Base-by-base conservation (phyloP, 2,113 vertebrate species). In the Dromiciops gliroides region DNA sequence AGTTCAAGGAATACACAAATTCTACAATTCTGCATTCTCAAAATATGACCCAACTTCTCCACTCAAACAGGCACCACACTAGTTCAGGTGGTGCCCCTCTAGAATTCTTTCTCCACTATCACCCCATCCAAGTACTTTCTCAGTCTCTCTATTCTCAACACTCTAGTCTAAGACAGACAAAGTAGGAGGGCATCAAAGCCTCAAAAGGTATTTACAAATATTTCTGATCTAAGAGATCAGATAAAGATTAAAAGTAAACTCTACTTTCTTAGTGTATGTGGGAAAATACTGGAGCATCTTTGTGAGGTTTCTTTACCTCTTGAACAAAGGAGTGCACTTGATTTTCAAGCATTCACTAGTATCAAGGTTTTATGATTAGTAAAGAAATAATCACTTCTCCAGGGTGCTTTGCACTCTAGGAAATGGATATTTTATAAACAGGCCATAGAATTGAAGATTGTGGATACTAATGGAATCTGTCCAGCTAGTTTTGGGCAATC, bases 121-220 rank as follows among this genome's bases (percentile, higher is more conserved):
- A 83, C 1, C 37, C 16, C 37, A 44, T 83, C 2, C 67, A 83
- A 44, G 67, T 44, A 83, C 0, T 44, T 23, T 83, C 67, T 6
- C 23, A n/a, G n/a, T 83, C 16, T 83, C 14, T 44, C 16, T 83
- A 83, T 12, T 75, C 67, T 83, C 37, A 83, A 8, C 37, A 44
- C 67, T 67, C 31, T 83, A 6, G 37, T 44, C 44, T 83, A 83
- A 83, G 14, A 83, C 16, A 83, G 31, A 49, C 28, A 89, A 31
- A 23, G 25, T 50, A 51, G 28, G 47, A 51, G 28, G 26, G 22
- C 31, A 44, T 10, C 26, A 10, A 1, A 7, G 50, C 1, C 31
- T 10, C 12, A 47, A 6, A 23, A 19, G 0, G 1, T 1, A 0
- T 9, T 90, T 22, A n/a, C 22, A 23, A 23, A 83, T 44, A 14